Base-by-base conservation (phyloP, 2,113 vertebrate genomes). In the Colaptes auratus region DNA sequence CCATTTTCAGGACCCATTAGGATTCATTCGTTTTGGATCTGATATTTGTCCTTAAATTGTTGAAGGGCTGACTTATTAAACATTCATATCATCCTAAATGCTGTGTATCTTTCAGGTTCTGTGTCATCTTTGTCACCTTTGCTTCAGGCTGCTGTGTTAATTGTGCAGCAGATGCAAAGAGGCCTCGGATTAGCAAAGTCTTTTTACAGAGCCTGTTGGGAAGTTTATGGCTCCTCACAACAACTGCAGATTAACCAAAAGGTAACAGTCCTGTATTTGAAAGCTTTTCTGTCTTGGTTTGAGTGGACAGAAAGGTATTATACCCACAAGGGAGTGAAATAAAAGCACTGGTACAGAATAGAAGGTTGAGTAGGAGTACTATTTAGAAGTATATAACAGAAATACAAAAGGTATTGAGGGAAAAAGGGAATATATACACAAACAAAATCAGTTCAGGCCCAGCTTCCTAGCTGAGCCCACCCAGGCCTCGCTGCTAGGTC, bases 161-260 rank as follows among this genome's bases (percentile, higher is more conserved):
- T 98, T 92, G 98, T 98, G 71, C 98, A 98, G 81, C 98, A 99
- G 94, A 96, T 99, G n/a, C 98, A 98, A 78, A 98, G 98, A 93
- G 99, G 99, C 9, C 90, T 99, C 80, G 98, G 98, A 85, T 96
- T 99, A 83, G 97, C 97, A 33, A 98, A 97, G 42, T 98, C 99
- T 64, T 98, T 99, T 95, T 98, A 97, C 88, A 98, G 98, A 70
- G 98, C 98, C 36, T 99, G 99, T 91, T 97, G 97, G 89, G 98
- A 99, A 88, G 98, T 98, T 4, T 99, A 99, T 92, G 98, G 98
- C 11, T 69, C 93, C 53, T 98, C 98, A 64, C 99, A 99, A 44
- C 98, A 98, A 55, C 98, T 98, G 36, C 93, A 97, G 27, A 72
- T 97, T 84, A 98, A 93, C 78, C 98, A 98, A 48, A 98, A 98